phyloP scores from a whole-genome alignment of 2,888 invertebrate genomes.

The Dryobotodes eremita region DNA sequence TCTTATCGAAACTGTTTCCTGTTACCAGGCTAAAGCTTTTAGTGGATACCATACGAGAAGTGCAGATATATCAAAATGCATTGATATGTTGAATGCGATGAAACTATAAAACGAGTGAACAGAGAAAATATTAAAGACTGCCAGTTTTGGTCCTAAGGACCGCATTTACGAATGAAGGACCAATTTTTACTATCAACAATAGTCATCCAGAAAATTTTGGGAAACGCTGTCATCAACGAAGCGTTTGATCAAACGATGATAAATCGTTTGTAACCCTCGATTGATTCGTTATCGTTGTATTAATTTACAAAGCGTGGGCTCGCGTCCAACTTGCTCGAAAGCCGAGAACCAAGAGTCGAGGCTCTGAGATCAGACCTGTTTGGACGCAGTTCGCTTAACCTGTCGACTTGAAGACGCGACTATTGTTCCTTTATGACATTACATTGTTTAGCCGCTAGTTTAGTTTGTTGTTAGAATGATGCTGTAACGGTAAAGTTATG shows the following conservation, averaged over 20 bases:
- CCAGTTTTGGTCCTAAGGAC: not conserved
- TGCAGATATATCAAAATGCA: not conserved
- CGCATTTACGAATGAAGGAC: not conserved
- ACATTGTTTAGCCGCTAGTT: constrained; percentile 58
- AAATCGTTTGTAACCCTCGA: constrained; percentile 67
- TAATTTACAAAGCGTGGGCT: constrained; percentile 70
- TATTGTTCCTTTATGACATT: constrained; percentile 64
- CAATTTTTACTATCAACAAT: not conserved
- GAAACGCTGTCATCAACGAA: constrained; percentile 14
- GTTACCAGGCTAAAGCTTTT: constrained; percentile 49
- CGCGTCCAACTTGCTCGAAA: constrained; percentile 51
- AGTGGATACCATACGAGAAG: constrained; percentile 10
- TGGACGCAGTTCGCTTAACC: constrained; percentile 58
- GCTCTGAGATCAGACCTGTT: constrained; percentile 60
- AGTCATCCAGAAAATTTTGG: not conserved
- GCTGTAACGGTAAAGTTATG: constrained; percentile 56
- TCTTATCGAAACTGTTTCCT: constrained; percentile 52
- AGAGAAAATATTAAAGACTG: not conserved
- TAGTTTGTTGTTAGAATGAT: constrained; percentile 47
- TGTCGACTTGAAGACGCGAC: constrained; percentile 60
- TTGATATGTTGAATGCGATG: not conserved
- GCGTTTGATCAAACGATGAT: constrained; percentile 36
- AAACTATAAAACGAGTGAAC: not conserved
- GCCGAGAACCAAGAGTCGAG: constrained; percentile 29
- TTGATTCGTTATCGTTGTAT: constrained; percentile 69